Evolutionary conservation across 2,113 vertebrate species (phyloP).

Genomic region (Myiagra hebetior): DNA sequence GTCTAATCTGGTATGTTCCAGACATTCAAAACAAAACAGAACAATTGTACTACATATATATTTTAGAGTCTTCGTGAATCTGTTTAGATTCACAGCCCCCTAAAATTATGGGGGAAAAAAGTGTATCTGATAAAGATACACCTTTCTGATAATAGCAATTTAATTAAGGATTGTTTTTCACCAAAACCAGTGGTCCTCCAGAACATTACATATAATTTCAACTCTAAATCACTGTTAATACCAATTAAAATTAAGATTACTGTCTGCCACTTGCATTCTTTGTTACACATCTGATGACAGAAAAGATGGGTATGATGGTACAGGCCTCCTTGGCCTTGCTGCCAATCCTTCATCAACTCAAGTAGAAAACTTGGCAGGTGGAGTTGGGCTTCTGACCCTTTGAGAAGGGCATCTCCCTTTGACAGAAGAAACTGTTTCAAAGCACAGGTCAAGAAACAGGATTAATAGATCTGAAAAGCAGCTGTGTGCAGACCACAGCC

Average conservation of each 20-base stretch:
- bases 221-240: neutral
- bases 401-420: neutral
- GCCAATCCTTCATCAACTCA: neutral
- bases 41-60: neutral
- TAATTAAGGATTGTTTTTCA: neutral
- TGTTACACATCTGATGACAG: neutral
- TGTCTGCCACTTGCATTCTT: neutral
- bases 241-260: neutral
- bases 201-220: neutral
- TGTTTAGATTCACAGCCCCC: neutral
- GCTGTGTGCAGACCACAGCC: neutral
- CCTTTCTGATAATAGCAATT: neutral
- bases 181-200: neutral
- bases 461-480: neutral
- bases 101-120: neutral
- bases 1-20: neutral
- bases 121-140: neutral
- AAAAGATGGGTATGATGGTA: neutral
- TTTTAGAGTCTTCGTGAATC: neutral
- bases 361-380: neutral
- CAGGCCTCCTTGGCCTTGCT: neutral
- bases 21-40: neutral
- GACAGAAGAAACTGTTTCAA: neutral
- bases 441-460: neutral
- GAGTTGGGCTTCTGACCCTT: neutral